Evolutionary conservation across 2,888 invertebrate species (phyloP), one percentile per base, ranked within the genome.

Genomic region (Halictus ligatus): DNA sequence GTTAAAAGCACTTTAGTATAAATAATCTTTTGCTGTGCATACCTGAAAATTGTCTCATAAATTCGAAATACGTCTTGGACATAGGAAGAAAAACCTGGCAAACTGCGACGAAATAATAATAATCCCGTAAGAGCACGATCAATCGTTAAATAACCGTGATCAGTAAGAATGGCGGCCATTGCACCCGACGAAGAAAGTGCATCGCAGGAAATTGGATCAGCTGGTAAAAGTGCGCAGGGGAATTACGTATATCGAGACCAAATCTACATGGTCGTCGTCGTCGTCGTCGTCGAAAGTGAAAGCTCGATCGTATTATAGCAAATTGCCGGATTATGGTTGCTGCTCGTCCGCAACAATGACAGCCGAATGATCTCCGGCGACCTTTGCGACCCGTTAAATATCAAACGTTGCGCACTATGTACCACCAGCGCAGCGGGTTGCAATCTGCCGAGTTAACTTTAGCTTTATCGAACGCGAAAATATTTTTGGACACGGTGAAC

Each of bases 281-380:
- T 76, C 86, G 69, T 13, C 60, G 83, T 76, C 89, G 88, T 87
- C 85, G 84, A 92, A 90, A 92, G 92, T 92, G 92, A 92, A 92
- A 92, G 92, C 90, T 87, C 80, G 77, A 54, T 25, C 58, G 73
- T 73, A 85, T 87, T 81, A 64, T 69, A 74, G 48, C 71, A 83
- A 78, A 83, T 78, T 71, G 73, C 82, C 18, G 73, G 79, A 79
- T 79, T 79, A 73, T 72, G 73, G 58, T 35, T 58, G 43, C 60
- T 81, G 29, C 50, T 76, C 73, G 88, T 90, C 88, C 80, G 78
- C 84, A 78, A 92, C 91, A 92, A 92, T 92, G 90, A 92, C 92
- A 89, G 85, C 83, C 80, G 40, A 80, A 80, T 86, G 89, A 92
- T 92, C 88, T 67, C 43, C 86, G 54, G 46, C 90, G 87, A 86